Conservation (phyloP, 2,888 invertebrate genomes). For the Oxyteleia sp. region DNA sequence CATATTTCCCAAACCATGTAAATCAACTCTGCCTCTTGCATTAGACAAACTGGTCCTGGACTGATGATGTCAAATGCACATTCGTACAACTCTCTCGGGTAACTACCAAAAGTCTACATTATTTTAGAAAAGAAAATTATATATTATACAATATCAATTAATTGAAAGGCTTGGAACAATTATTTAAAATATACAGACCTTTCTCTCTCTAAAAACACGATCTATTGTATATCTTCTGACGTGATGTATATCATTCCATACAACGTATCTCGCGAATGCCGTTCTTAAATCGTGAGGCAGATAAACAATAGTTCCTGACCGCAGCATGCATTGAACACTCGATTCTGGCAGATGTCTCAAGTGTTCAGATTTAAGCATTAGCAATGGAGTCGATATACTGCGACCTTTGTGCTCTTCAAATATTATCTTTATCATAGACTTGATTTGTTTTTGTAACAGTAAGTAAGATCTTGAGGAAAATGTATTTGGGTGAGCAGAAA, state of each 20-base stretch:
- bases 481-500: constrained; percentile 5
- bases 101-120: constrained; percentile 91
- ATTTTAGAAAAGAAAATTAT: too few species aligned
- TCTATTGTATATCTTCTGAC: constrained; percentile 96
- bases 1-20: constrained; percentile 93
- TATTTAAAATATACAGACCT: constrained; percentile 87
- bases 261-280: constrained; percentile 94
- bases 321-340: constrained; percentile 94
- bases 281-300: constrained; percentile 95
- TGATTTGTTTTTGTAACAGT: constrained; percentile 83
- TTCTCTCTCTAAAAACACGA: constrained; percentile 94
- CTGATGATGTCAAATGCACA: constrained; percentile 98
- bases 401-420: constrained; percentile 94
- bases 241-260: constrained; percentile 92
- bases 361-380: constrained; percentile 92
- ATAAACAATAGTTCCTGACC: constrained; percentile 94
- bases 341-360: constrained; percentile 89
- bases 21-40: constrained; percentile 95
- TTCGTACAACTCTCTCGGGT: constrained; percentile 96
- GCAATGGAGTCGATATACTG: constrained; percentile 92
- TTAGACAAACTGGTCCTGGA: constrained; percentile 91
- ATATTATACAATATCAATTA: not conserved
- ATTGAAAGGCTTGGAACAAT: not conserved
- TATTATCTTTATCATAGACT: constrained; percentile 88
- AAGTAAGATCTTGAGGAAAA: constrained; percentile 20